Base-by-base conservation (phyloP, 2,888 invertebrate genomes). In the Caenorhabditis wallacei region DNA sequence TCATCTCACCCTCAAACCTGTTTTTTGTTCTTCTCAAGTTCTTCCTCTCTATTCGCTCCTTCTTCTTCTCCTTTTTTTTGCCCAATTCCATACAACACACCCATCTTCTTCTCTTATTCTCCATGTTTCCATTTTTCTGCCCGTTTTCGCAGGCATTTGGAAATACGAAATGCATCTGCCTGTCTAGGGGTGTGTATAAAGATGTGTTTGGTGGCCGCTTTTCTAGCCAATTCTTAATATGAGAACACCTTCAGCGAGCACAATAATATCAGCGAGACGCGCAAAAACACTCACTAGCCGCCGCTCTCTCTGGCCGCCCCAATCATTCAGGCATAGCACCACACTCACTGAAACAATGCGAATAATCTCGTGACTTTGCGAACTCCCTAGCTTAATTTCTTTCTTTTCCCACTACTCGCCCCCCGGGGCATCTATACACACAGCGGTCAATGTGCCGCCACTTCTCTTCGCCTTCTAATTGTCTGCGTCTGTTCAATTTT, bases 281-380 rank as follows among this genome's bases (percentile, higher is more conserved):
- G 43, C 43, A 43, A 7, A 63, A 10, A 66, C 22, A 46, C 46
- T 7, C 22, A 22, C 7, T 13, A n/a, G 5, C 22, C 26, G 22
- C 37, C 54, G 53, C 40, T 26, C 20, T n/a, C 56, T 37, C 22
- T 40, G 35, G 18, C 26, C 22, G 26, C 51, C 30, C 30, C 56
- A 53, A 51, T 51, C 53, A 63, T 43, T 54, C 74, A 43, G 37
- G 40, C 43, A 64, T 43, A 18, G n/a, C 63, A 56, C 56, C 30
- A 30, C 54, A 56, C 56, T 40, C 75, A 64, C 66, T 56, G 56
- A 75, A 64, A 51, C 61, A 40, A 40, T 59, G 54, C 66, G 53
- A 66, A 66, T 66, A 66, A 66, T 66, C 66, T 66, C 53, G 66
- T 66, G 66, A 66, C 66, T 66, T 66, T 66, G 66, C 66, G 66